Conservation (phyloP, 2,888 invertebrate species). For the Xestia sexstrigata region DNA sequence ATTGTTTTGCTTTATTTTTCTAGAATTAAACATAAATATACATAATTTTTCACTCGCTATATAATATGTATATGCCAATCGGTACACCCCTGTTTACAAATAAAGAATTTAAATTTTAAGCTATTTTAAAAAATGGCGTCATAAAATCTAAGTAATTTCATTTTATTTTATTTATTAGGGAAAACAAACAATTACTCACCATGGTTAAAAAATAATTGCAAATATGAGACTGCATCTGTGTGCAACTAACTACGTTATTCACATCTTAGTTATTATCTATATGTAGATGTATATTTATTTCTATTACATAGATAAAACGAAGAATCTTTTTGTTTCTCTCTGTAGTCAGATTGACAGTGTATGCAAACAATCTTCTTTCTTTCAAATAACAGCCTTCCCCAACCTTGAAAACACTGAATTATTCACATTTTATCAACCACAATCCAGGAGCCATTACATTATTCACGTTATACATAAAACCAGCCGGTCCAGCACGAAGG, state of each 20-base stretch:
- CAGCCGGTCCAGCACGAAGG: background rate
- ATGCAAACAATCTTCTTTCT: background rate
- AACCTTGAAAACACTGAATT: conserved; percentile 23
- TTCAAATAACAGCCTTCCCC: background rate
- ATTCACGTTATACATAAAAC: conserved; percentile 28
- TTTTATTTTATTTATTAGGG: too few relatives aligned
- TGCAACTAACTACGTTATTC: too few relatives aligned
- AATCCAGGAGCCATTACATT: conserved; percentile 20
- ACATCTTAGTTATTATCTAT: background rate
- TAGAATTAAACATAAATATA: background rate
- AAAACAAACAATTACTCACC: too few relatives aligned
- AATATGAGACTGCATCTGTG: too few relatives aligned
- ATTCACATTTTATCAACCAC: conserved; percentile 2
- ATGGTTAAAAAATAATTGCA: too few relatives aligned
- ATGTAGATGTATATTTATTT: background rate
- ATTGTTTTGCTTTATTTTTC: background rate
- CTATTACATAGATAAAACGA: background rate
- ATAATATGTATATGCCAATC: too few relatives aligned
- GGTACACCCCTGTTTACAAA: too few relatives aligned
- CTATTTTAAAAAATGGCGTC: too few relatives aligned
- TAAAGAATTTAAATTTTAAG: too few relatives aligned
- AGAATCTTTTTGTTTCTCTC: background rate
- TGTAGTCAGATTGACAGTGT: background rate
- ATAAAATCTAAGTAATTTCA: too few relatives aligned
- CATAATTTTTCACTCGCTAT: too few relatives aligned